These are phyloP conservation scores for Taxidea taxus DNA, from an alignment of 2,113 vertebrate genomes.

Conservation along the genomic window DNA sequence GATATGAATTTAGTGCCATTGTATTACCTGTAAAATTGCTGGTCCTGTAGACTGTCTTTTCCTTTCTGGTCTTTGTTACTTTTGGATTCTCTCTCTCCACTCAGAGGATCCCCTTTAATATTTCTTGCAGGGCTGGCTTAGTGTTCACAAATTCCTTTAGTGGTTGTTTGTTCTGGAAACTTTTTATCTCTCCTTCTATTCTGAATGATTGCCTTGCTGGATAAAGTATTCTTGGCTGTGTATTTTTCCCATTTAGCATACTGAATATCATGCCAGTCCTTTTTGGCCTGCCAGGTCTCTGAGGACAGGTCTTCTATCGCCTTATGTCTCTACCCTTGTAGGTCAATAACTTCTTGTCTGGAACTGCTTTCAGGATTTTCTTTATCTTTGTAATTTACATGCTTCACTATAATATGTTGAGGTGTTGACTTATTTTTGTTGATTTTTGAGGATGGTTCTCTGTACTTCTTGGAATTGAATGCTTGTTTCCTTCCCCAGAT, in stretches of 20 bases:
- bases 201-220: neutral
- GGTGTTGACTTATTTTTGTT: neutral
- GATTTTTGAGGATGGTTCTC: neutral
- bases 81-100: neutral
- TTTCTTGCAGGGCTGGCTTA: neutral
- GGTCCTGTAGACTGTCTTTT: neutral
- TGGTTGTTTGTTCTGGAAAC: neutral
- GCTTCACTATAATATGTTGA: neutral
- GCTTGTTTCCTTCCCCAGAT: neutral
- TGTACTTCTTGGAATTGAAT: neutral
- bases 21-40: neutral
- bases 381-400: neutral
- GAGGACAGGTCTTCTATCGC: neutral
- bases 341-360: neutral
- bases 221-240: neutral
- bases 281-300: neutral
- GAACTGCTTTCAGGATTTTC: neutral
- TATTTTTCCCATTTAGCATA: neutral
- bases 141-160: neutral
- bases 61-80: neutral
- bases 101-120: neutral
- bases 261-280: neutral
- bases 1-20: neutral
- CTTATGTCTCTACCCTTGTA: neutral
- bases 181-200: neutral